Base-by-base conservation (phyloP, 2,797 vertebrate species). In the Cuculus canorus region DNA sequence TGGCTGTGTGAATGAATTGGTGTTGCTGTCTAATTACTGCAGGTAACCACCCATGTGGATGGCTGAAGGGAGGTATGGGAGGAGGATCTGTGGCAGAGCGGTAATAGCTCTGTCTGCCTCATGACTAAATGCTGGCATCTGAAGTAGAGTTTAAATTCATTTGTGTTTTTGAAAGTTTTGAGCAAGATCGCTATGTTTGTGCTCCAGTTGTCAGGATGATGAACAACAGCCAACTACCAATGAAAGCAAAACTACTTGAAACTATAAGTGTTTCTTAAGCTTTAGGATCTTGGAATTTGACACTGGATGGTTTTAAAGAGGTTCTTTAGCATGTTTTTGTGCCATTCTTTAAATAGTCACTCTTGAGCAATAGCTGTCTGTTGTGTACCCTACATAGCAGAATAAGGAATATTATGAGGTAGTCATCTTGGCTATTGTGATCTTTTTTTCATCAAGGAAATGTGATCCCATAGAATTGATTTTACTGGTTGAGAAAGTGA, bases 1-100 rank as follows among this genome's bases (percentile, higher is more conserved):
- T 37, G 47, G 33, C 30, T 64, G 69, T 39, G 47, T 27, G 84
- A 54, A 19, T 9, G 17, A 19, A n/a, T 4, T 2, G 0, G 17
- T 32, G 69, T 4, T 59, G 59, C 2, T 68, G 21, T 53, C n/a
- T 5, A 33, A 21, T 6, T 13, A 2, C 6, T 23, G 2, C 33
- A 13, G 77, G 59, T 63, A 13, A 50, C 5, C 0, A 5, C 21
- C 14, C 0, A 1, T 1, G 1, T 35, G 37, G 27, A 21, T 47
- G 69, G 21, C 47, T 48, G 73, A 23, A 3, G 2, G 4, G 28
- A 63, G 56, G 52, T 17, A 8, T 19, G 48, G 23, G 61, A 41
- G 61, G 48, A 56, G 72, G 48, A 30, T 56, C 69, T 50, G 23
- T 25, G 25, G 68, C 7, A 8, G 32, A 72, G 14, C 18, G 24